Conservation (phyloP, 2,113 vertebrate species). For the Ochotona princeps region DNA sequence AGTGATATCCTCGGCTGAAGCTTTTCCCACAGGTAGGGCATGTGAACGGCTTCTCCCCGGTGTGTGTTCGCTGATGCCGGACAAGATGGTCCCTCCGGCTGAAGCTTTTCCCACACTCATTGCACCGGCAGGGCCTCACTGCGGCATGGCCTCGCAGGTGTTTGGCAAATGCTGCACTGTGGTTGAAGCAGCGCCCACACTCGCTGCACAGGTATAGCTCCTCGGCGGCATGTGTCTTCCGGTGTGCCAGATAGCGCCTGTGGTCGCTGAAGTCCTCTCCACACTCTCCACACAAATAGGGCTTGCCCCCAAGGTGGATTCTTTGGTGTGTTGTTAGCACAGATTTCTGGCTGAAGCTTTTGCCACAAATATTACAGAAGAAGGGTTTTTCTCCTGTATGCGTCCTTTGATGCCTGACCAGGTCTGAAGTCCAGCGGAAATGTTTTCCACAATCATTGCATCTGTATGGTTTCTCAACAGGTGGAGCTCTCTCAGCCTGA, state of each 20-base stretch:
- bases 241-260: constrained; percentile 86
- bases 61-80: constrained; percentile 80
- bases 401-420: constrained; percentile 80
- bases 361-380: constrained; percentile 80
- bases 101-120: constrained; percentile 81
- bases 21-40: constrained; percentile 83
- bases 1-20: constrained; percentile 82
- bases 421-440: constrained; percentile 82
- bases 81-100: constrained; percentile 75
- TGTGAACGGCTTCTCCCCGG: constrained; percentile 77
- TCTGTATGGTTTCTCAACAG: constrained; percentile 71
- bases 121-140: constrained; percentile 69
- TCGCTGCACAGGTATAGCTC: constrained; percentile 86
- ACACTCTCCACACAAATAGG: constrained; percentile 77
- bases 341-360: constrained; percentile 83
- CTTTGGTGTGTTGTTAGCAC: constrained; percentile 83
- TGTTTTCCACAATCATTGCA: constrained; percentile 82
- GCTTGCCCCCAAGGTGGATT: constrained; percentile 74
- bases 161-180: constrained; percentile 85
- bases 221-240: constrained; percentile 87
- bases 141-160: constrained; percentile 73
- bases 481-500: constrained; percentile 49
- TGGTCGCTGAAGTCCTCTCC: constrained; percentile 78
- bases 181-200: constrained; percentile 84
- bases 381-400: constrained; percentile 85